Evolutionary conservation across 2,113 vertebrate species (phyloP), one percentile per base, ranked within the genome.

Genomic region (Poeciliopsis occidentalis): DNA sequence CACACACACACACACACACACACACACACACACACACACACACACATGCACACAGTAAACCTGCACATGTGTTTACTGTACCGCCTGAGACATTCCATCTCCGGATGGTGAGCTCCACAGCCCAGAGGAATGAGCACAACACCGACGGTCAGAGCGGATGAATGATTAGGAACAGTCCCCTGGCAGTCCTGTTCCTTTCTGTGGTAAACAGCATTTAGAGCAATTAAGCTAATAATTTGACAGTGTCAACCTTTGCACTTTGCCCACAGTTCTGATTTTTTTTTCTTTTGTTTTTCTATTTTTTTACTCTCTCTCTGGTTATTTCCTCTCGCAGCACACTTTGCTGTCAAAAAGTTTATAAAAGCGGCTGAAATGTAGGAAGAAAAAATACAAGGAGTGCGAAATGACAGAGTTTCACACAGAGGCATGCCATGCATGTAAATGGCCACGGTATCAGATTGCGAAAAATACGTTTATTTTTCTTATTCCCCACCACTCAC

Each of bases 51-150:
- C 60, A 67, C 64, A 57, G n/a, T 64, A 37, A 84, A 78, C 29
- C 60, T 73, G 60, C 74, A 79, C 66, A 60, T 71, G 64, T 82
- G 75, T 84, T 3, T 72, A 24, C 51, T 71, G 77, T 67, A 68
- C 39, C 73, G 66, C 67, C 34, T 8, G 69, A 84, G 39, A 80
- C 76, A 82, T 81, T 79, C 77, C 75, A 79, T 8, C 76, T 73
- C 41, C 29, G 68, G 68, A 64, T 78, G 78, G 69, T 78, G 57
- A 79, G 64, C 67, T 68, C 51, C 78, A 80, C 65, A 61, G 73
- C 73, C 71, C 29, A 60, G 66, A 79, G 81, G 80, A 89, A 87
- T 64, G 83, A 85, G 69, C 31, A 24, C 66, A 79, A 47, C 71
- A 60, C 26, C 60, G 76, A 70, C 2, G 10, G 54, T 76, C 54